These are phyloP conservation scores for Teleogryllus oceanicus DNA, from an alignment of 2,888 invertebrate species.

Conservation along the genomic window DNA sequence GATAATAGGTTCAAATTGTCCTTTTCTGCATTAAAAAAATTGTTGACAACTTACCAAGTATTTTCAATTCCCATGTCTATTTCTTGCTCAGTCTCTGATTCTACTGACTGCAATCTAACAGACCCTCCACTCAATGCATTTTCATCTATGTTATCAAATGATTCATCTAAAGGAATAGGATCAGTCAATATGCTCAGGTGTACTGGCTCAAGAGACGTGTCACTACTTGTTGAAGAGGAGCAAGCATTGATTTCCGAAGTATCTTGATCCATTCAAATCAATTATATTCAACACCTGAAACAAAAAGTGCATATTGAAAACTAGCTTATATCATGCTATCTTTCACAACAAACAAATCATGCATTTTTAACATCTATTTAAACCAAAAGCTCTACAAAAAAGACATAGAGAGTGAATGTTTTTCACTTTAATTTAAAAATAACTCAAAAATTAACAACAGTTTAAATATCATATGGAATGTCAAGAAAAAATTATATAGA, in stretches of 20 bases:
- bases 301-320: not conserved
- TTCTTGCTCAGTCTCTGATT: slow-evolving; percentile 23
- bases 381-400: too few species aligned
- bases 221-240: slow-evolving; percentile 23
- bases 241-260: slow-evolving; percentile 24
- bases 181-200: slow-evolving; percentile 23
- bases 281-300: slow-evolving; percentile 27
- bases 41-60: slow-evolving; percentile 45
- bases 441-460: too few species aligned
- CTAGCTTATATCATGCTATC: too few species aligned
- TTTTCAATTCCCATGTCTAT: slow-evolving; percentile 50
- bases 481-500: too few species aligned
- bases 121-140: slow-evolving; percentile 22
- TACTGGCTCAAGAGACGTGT: slow-evolving; percentile 24
- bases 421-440: too few species aligned
- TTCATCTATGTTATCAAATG: slow-evolving; percentile 33
- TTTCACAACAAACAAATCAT: too few species aligned
- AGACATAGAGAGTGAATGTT: too few species aligned
- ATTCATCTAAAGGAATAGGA: slow-evolving; percentile 27
- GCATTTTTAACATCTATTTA: too few species aligned
- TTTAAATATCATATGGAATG: too few species aligned
- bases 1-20: too few species aligned
- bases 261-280: slow-evolving; percentile 35
- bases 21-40: not conserved
- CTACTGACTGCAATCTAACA: slow-evolving; percentile 24